Evolutionary conservation across 2,113 vertebrate genomes (phyloP).

Genomic region (Sigmodon hispidus): DNA sequence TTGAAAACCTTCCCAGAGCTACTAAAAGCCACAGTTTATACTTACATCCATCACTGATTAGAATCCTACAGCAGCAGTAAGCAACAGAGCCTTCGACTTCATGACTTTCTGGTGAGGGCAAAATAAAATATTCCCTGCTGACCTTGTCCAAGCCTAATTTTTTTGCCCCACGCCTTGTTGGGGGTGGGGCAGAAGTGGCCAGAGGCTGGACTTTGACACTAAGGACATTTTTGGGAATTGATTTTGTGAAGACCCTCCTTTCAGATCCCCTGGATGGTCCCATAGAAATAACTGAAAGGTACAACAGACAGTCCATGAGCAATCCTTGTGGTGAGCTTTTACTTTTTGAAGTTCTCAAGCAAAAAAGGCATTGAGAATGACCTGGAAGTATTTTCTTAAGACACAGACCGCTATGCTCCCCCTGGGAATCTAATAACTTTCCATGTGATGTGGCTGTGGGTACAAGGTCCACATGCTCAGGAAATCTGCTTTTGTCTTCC

Average conservation of each 20-base stretch:
- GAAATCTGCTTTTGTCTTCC: neutral
- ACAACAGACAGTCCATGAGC: accelerated
- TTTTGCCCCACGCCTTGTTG: neutral
- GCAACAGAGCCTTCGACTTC: neutral
- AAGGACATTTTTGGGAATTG: neutral
- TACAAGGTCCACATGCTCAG: accelerated
- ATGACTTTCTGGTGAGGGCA: neutral
- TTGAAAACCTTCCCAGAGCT: constrained; percentile 35
- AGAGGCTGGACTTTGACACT: neutral
- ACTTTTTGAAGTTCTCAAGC: neutral
- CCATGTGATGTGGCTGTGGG: no score
- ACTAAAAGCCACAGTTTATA: constrained; percentile 31
- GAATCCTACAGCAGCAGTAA: constrained; percentile 3
- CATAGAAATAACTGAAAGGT: no score
- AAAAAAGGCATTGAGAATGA: no score
- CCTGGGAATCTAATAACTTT: neutral
- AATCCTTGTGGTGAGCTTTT: accelerated
- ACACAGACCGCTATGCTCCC: neutral
- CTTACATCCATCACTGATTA: constrained; percentile 40
- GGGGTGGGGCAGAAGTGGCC: neutral
- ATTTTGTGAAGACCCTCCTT: neutral
- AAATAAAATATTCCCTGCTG: neutral
- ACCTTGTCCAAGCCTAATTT: neutral
- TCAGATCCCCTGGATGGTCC: neutral
- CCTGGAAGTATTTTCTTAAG: neutral